A percentile compares a stretch with the other conserved stretches of the same genome.
Evolutionary conservation across 2,797 vertebrate species (phyloP).

Genomic region (Hydrophis major): DNA sequence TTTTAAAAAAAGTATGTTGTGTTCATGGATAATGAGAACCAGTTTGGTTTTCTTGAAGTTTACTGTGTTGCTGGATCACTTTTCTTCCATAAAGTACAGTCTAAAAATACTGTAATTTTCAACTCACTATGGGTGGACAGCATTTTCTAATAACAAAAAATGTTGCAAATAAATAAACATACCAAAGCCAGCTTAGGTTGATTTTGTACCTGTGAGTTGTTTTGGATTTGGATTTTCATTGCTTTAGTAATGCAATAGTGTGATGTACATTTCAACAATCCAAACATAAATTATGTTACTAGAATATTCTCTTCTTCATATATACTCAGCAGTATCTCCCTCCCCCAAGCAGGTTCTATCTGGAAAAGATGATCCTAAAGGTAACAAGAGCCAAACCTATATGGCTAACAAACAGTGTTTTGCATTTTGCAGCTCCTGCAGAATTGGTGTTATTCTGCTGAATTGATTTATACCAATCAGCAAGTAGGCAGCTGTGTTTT

Average conservation of each 20-base stretch:
- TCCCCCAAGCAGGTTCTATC: background rate
- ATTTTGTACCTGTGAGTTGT: background rate
- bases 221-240: background rate
- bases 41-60: slow-evolving; percentile 8
- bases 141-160: background rate
- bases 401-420: background rate
- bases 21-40: slow-evolving; percentile 29
- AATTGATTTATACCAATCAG: background rate
- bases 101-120: background rate
- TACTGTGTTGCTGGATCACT: slow-evolving; percentile 17
- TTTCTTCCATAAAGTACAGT: background rate
- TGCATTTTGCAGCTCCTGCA: background rate
- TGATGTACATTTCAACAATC: background rate
- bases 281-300: background rate
- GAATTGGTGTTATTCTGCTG: background rate
- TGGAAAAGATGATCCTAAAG: background rate
- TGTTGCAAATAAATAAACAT: background rate
- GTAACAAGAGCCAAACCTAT: background rate
- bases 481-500: background rate
- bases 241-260: background rate
- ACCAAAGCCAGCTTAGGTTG: background rate
- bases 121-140: background rate
- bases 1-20: background rate
- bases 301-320: background rate
- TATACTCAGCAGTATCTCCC: background rate